Conservation (phyloP, 1,140 invertebrate genomes). For the Drosophila punjabiensis region DNA sequence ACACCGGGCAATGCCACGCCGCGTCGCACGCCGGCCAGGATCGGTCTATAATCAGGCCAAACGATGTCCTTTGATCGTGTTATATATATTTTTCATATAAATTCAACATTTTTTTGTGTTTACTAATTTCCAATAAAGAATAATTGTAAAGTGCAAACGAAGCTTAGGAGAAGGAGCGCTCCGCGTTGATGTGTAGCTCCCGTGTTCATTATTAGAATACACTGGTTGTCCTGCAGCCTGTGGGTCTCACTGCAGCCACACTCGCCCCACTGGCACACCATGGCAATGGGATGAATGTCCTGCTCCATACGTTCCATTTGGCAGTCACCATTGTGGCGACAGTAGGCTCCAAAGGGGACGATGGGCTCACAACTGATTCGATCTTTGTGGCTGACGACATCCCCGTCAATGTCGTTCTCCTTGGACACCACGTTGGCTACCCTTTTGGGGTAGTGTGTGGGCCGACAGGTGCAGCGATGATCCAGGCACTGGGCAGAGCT, state of each 20-base stretch:
- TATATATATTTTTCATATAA: slow-evolving; percentile 18
- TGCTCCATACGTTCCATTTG: slow-evolving; percentile 27
- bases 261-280: slow-evolving; percentile 58
- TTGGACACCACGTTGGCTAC: slow-evolving; percentile 12
- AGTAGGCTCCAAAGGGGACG: slow-evolving; percentile 47
- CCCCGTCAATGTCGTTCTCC: background rate
- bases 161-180: background rate
- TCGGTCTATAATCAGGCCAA: slow-evolving; percentile 86
- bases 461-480: slow-evolving; percentile 43
- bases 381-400: background rate
- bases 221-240: slow-evolving; percentile 37
- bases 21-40: slow-evolving; percentile 88
- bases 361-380: slow-evolving; percentile 30
- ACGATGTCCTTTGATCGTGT: background rate
- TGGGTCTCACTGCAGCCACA: slow-evolving; percentile 42
- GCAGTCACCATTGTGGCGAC: slow-evolving; percentile 52
- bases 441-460: slow-evolving; percentile 38
- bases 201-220: slow-evolving; percentile 6
- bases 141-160: slow-evolving; percentile 8
- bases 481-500: slow-evolving; percentile 37
- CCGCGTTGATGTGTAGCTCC: background rate
- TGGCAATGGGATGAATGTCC: background rate
- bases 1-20: slow-evolving; percentile 89
- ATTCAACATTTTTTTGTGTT: slow-evolving; percentile 16
- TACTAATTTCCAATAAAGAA: slow-evolving; percentile 24